These are phyloP conservation scores for Melanotaenia boesemani DNA, from an alignment of 2,797 vertebrate species.

Conservation along the genomic window DNA sequence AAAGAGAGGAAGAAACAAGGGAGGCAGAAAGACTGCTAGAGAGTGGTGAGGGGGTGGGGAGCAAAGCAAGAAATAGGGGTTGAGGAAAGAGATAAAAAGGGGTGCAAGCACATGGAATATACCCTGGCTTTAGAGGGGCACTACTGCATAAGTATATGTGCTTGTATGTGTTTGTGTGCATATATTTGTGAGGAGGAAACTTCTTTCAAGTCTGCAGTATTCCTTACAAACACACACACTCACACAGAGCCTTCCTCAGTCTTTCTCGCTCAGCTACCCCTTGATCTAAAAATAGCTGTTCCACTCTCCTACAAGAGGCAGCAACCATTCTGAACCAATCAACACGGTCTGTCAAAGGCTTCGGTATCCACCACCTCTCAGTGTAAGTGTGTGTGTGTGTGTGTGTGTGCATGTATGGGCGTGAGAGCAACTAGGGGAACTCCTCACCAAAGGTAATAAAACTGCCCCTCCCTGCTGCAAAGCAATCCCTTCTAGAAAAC, in stretches of 20 bases:
- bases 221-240: constrained; percentile 61
- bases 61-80: constrained; percentile 24
- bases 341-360: constrained; percentile 81
- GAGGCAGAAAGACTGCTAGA: constrained; percentile 46
- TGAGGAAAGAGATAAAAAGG: constrained; percentile 39
- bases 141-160: constrained; percentile 69
- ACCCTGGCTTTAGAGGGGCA: constrained; percentile 70
- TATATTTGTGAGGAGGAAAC: constrained; percentile 60
- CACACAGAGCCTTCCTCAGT: constrained; percentile 68
- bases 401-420: constrained; percentile 20
- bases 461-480: constrained; percentile 52
- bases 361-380: constrained; percentile 71
- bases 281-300: constrained; percentile 84
- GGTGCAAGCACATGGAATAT: constrained; percentile 59
- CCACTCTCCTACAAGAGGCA: constrained; percentile 83
- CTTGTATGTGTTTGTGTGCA: constrained; percentile 44
- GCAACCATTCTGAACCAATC: constrained; percentile 84
- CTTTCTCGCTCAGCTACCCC: constrained; percentile 82
- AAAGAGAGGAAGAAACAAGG: constrained; percentile 55
- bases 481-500: constrained; percentile 50
- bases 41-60: background rate
- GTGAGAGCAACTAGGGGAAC: constrained; percentile 69
- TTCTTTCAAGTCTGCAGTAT: constrained; percentile 82
- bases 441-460: constrained; percentile 73
- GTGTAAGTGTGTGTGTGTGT: constrained; percentile 10